Evolutionary conservation across 2,113 vertebrate genomes (phyloP).

Genomic region (Corydoras maculifer): DNA sequence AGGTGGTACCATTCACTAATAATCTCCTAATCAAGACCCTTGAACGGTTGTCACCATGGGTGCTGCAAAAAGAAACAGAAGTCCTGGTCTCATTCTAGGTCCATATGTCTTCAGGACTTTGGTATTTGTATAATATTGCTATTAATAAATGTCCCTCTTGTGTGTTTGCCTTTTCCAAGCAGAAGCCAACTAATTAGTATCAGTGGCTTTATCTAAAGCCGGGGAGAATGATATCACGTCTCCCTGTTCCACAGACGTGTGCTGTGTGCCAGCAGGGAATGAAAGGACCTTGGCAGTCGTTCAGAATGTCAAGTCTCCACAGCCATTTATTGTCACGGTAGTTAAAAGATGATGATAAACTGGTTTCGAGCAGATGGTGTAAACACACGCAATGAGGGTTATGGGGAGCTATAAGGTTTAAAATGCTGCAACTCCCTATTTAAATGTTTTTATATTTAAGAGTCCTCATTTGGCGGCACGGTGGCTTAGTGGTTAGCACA

Average conservation of each 20-base stretch:
- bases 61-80: not conserved
- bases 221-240: slow-evolving; percentile 22
- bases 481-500: no score
- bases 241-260: not conserved
- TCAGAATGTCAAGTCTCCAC: not conserved
- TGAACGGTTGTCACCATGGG: not conserved
- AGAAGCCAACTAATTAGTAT: slow-evolving; percentile 19
- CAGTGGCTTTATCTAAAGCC: slow-evolving; percentile 15
- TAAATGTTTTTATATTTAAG: no score
- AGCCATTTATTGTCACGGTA: not conserved
- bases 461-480: no score
- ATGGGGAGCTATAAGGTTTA: no score
- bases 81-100: not conserved
- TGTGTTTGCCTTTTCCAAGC: slow-evolving; percentile 1
- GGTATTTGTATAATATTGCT: slow-evolving; percentile 7
- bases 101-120: not conserved
- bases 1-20: no score
- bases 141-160: slow-evolving; percentile 14
- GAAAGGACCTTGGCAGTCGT: not conserved
- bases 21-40: not conserved
- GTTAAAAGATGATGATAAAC: not conserved
- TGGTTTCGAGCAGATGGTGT: not conserved
- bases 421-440: no score
- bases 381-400: not conserved
- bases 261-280: not conserved